phyloP scores from a whole-genome alignment of 92 coral and sea anemone genomes.

The Siderastrea radians region DNA sequence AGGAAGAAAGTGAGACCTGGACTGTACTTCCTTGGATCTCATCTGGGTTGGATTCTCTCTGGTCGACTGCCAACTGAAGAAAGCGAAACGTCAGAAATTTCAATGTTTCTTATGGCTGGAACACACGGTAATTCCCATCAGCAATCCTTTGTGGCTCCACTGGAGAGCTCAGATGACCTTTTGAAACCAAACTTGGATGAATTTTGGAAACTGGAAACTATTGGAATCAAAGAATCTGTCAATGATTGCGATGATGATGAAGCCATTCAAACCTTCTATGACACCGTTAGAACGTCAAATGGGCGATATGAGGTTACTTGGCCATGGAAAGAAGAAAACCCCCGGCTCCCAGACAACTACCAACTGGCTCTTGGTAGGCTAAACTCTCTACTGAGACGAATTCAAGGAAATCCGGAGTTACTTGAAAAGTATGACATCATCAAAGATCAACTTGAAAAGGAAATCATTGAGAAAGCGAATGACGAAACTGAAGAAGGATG shows the following conservation, averaged over 20 bases:
- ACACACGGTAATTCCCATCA: background rate
- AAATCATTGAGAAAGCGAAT: slow-evolving; percentile 22
- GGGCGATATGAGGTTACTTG: slow-evolving; percentile 35
- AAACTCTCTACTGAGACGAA: slow-evolving; percentile 13
- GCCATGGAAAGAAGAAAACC: slow-evolving; percentile 31
- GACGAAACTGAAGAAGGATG: background rate
- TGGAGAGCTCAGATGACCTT: slow-evolving; percentile 8
- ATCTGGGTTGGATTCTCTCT: slow-evolving; percentile 53
- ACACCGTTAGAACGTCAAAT: slow-evolving; percentile 27
- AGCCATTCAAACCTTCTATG: slow-evolving; percentile 21
- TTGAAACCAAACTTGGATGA: slow-evolving; percentile 36
- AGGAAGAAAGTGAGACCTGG: slow-evolving; percentile 24
- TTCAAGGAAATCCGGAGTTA: slow-evolving; percentile 26
- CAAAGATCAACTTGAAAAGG: slow-evolving; percentile 8
- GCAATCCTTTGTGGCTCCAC: background rate
- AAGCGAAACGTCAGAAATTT: slow-evolving; percentile 19
- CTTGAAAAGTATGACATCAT: slow-evolving; percentile 11
- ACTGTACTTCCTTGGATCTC: slow-evolving; percentile 35
- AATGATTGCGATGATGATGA: slow-evolving; percentile 15
- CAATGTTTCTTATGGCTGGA: background rate
- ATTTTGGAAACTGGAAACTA: slow-evolving; percentile 40
- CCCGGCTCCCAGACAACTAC: slow-evolving; percentile 31
- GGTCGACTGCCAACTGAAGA: slow-evolving; percentile 37
- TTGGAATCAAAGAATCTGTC: slow-evolving; percentile 30
- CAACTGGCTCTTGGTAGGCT: slow-evolving; percentile 33